phyloP scores from a whole-genome alignment of 2,888 invertebrate genomes.

The Leptura quadrifasciata region DNA sequence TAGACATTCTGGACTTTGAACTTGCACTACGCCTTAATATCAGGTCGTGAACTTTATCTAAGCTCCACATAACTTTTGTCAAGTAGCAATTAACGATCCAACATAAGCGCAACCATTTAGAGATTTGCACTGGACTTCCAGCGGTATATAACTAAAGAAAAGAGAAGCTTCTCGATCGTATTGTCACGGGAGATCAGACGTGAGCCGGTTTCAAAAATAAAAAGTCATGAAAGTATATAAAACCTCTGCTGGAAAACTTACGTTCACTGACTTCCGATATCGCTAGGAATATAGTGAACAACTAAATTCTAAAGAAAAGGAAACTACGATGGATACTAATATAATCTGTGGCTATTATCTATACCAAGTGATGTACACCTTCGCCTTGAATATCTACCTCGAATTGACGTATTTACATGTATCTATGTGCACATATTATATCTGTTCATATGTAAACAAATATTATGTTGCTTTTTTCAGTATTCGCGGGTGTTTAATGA shows the following conservation, averaged over 20 bases:
- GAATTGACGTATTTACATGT: too few relatives aligned
- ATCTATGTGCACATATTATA: too few relatives aligned
- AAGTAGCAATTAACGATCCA: constrained; percentile 1
- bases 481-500: too few relatives aligned
- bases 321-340: background rate
- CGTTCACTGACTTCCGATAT: constrained; percentile 2
- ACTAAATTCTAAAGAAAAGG: background rate
- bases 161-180: constrained; percentile 2
- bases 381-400: too few relatives aligned
- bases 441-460: too few relatives aligned
- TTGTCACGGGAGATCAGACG: background rate
- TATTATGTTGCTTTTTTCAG: too few relatives aligned
- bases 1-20: background rate
- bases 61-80: background rate
- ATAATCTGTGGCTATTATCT: background rate
- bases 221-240: background rate
- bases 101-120: background rate
- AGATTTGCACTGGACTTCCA: background rate
- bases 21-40: background rate
- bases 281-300: background rate
- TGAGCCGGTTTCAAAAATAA: background rate
- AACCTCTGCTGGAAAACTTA: background rate
- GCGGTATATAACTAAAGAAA: background rate
- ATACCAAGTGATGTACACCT: too few relatives aligned
- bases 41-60: background rate